Conservation (phyloP, 2,113 vertebrate genomes). For the Syngnathoides biaculeatus region DNA sequence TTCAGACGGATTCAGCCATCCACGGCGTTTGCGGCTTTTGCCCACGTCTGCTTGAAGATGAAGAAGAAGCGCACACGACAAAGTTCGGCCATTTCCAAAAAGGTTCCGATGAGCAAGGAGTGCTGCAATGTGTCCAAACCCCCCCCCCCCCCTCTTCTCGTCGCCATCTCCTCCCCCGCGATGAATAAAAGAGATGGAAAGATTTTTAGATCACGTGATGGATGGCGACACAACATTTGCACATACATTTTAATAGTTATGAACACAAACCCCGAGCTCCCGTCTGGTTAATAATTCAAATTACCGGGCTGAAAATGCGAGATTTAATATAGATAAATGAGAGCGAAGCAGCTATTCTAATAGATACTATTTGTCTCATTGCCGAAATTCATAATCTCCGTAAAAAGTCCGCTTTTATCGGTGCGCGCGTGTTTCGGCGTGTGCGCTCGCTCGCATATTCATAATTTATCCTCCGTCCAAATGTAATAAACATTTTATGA, state of each 20-base stretch:
- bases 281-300: slow-evolving; percentile 10
- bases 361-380: slow-evolving; percentile 9
- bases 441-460: background rate
- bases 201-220: slow-evolving; percentile 2
- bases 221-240: slow-evolving; percentile 1
- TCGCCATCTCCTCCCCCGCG: background rate
- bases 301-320: background rate
- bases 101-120: slow-evolving; percentile 22
- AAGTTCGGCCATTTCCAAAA: slow-evolving; percentile 22
- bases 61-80: slow-evolving; percentile 19
- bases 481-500: slow-evolving; percentile 11
- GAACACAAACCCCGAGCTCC: background rate
- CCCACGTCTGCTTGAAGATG: slow-evolving; percentile 19
- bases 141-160: no score
- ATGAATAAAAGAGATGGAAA: slow-evolving; percentile 3
- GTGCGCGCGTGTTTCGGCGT: background rate
- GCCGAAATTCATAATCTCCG: background rate
- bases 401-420: background rate
- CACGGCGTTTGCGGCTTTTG: slow-evolving; percentile 2
- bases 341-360: background rate
- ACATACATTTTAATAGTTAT: slow-evolving; percentile 1
- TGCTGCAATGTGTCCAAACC: slow-evolving; percentile 21
- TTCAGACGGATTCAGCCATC: slow-evolving; percentile 17
- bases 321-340: slow-evolving; percentile 10
- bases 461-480: slow-evolving; percentile 8